Base-by-base conservation (phyloP, 2,888 invertebrate genomes). In the Dynastes tityus region DNA sequence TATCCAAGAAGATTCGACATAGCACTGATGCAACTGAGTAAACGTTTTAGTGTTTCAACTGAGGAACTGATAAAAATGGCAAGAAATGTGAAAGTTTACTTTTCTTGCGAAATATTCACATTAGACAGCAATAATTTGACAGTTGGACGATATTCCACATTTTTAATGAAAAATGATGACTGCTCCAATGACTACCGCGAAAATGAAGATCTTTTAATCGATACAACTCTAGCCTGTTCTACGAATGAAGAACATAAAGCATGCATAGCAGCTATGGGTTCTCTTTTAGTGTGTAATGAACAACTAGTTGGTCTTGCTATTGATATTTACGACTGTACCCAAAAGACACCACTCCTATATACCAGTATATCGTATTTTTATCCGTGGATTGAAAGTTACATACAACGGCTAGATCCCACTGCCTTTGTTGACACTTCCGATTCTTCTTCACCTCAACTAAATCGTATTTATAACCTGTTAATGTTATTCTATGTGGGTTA, bases 1-100 rank as follows among this genome's bases (percentile, higher is more conserved):
- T 11, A 37, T 16, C 71, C 71, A 22, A 55, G 71, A 71, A 71
- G 71, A 71, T 71, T 55, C 9, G 71, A 71, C 58, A 71, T 71
- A 29, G 55, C 37, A 22, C 32, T 71, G 37, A 13, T 71, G 49
- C 32, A 55, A 5, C 9, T 71, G 32, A 37, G 37, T 4, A 29
- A n/a, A 16, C 53, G 58, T 37, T 71, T 71, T 37, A 58, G 9
- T 16, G 16, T 71, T n/a, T n/a, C 6, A 29, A 6, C 0, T 29
- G 32, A 37, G n/a, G 37, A 55, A n/a, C 5, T 71, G 16, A 8
- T 58, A 55, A 16, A 29, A 0, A 55, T 71, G 55, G 16, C 58
- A 8, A 55, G 8, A 6, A 16, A 2, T 13, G 16, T 9, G 16
- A 16, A 27, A 51, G 9, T 8, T 68, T 40, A 68, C 27, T 2